Percentiles rank a stretch among this genome's conserved stretches.
phyloP scores from a whole-genome alignment of 2,888 invertebrate species.

The Drosophila gaucha region DNA sequence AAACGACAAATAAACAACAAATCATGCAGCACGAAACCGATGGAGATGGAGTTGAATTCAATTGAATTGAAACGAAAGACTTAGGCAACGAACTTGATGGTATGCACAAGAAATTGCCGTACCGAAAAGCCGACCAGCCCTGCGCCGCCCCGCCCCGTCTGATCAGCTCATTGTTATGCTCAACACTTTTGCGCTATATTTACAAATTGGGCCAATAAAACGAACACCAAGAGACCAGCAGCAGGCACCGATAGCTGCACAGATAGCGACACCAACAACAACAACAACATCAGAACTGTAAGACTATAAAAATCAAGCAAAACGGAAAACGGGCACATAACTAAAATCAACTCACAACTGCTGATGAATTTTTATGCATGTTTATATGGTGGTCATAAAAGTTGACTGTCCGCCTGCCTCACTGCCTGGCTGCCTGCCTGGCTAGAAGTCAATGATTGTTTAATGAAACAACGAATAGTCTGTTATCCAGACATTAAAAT shows the following conservation, averaged over 20 bases:
- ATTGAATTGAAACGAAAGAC: conserved; percentile 47
- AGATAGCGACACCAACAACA: conserved; percentile 8
- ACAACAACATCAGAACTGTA: conserved; percentile 55
- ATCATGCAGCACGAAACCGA: conserved; percentile 73
- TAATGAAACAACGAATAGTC: conserved; percentile 67
- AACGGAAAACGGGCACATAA: conserved; percentile 61
- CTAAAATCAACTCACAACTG: conserved; percentile 64
- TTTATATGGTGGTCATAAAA: conserved; percentile 75
- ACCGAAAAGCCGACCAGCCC: not conserved
- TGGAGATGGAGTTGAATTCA: conserved; percentile 31
- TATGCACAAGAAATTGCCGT: conserved; percentile 42
- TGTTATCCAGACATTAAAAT: conserved; percentile 58
- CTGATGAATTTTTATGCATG: conserved; percentile 79
- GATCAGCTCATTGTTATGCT: conserved; percentile 72
- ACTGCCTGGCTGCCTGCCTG: conserved; percentile 13
- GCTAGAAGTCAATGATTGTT: conserved; percentile 76
- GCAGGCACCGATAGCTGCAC: conserved; percentile 24
- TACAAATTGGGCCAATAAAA: conserved; percentile 80
- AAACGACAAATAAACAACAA: conserved; percentile 79
- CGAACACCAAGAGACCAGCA: conserved; percentile 61
- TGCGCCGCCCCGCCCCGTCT: not conserved
- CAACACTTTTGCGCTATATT: conserved; percentile 76
- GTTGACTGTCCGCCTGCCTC: conserved; percentile 25
- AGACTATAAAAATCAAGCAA: conserved; percentile 65
- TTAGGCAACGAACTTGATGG: conserved; percentile 66